Evolutionary conservation across 2,113 vertebrate genomes (phyloP).

Genomic region (Sylvietta virens): DNA sequence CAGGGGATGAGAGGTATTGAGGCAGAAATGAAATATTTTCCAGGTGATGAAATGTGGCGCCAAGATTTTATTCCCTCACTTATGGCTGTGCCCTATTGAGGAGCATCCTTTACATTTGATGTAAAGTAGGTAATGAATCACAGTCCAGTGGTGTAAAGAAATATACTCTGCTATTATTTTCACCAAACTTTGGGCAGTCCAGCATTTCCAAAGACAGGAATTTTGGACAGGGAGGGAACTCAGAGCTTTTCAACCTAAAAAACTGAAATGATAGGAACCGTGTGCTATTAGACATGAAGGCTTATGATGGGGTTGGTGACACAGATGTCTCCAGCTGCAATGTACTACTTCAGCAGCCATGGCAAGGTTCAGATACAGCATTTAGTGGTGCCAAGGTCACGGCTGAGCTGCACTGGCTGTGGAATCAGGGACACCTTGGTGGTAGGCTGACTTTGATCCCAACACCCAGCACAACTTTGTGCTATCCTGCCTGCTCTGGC

Average conservation of each 20-base stretch:
- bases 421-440: not conserved
- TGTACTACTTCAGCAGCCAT: not conserved
- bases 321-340: not conserved
- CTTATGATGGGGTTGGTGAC: not conserved
- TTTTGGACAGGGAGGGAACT: not conserved
- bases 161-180: not conserved
- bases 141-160: not conserved
- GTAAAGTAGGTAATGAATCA: not conserved
- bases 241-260: not conserved
- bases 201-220: not conserved
- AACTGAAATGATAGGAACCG: not conserved
- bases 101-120: not conserved
- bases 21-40: not conserved
- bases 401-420: not conserved
- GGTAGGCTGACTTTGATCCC: not conserved
- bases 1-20: not conserved
- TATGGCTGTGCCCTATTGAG: not conserved
- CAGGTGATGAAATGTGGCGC: not conserved
- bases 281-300: not conserved
- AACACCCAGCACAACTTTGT: not conserved
- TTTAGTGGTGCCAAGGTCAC: not conserved
- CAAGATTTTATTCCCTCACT: not conserved
- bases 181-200: not conserved
- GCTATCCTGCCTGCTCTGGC: not conserved
- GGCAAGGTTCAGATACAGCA: not conserved